phyloP scores from a whole-genome alignment of 2,797 vertebrate genomes.

The Cichlasoma orientale region DNA sequence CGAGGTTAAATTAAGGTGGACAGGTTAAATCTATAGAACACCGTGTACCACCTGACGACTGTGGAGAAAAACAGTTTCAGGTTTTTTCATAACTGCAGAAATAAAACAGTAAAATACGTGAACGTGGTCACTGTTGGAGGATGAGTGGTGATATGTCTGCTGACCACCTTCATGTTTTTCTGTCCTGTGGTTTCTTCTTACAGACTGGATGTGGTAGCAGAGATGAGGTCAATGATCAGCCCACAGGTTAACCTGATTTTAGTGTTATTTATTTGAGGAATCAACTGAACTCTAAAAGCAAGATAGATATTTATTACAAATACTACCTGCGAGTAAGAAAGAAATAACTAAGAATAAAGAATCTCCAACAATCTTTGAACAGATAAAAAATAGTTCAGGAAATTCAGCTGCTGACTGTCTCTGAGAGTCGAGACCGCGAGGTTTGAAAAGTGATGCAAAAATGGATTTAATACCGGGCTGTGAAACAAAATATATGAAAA shows the following conservation, averaged over 20 bases:
- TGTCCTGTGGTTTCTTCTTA: not conserved
- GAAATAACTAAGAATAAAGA: not conserved
- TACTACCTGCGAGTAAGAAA: not conserved
- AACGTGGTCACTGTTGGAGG: not conserved
- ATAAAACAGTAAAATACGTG: not conserved
- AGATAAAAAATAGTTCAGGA: not conserved
- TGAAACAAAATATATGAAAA: not conserved
- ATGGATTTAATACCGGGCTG: not conserved
- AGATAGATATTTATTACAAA: not conserved
- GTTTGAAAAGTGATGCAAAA: not conserved
- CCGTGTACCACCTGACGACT: too few species aligned
- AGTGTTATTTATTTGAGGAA: not conserved
- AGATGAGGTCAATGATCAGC: not conserved
- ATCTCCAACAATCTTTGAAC: not conserved
- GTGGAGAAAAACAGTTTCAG: accelerated
- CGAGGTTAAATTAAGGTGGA: too few species aligned
- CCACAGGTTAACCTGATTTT: not conserved
- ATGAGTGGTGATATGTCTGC: not conserved
- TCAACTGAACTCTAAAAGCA: not conserved
- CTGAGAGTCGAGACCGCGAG: not conserved
- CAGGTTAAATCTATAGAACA: too few species aligned
- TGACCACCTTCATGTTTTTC: not conserved
- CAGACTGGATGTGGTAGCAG: not conserved
- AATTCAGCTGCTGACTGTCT: not conserved
- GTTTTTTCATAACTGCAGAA: not conserved